Evolutionary conservation across 2,888 invertebrate genomes (phyloP).

Genomic region (Fabriciana adippe): DNA sequence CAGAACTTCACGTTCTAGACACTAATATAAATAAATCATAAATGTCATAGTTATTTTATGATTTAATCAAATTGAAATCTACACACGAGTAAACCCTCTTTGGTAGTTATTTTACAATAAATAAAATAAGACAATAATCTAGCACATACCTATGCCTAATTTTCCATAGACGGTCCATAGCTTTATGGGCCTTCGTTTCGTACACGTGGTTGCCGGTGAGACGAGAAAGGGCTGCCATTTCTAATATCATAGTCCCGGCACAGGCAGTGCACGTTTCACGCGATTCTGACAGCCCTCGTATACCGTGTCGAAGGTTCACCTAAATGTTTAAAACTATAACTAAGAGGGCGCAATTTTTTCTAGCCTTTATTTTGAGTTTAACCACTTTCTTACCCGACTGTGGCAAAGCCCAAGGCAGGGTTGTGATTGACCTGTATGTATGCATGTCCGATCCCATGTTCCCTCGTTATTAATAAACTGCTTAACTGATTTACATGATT

Average conservation of each 20-base stretch:
- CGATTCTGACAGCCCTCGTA: conserved; percentile 88
- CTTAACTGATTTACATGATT: too few species aligned
- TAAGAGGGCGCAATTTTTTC: background rate
- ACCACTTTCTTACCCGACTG: background rate
- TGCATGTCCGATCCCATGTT: too few species aligned
- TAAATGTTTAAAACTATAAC: conserved; percentile 49
- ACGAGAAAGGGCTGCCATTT: conserved; percentile 97
- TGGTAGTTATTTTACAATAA: too few species aligned
- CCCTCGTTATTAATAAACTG: too few species aligned
- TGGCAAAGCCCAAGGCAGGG: too few species aligned
- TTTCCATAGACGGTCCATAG: conserved; percentile 98
- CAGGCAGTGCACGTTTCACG: conserved; percentile 98
- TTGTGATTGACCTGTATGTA: too few species aligned
- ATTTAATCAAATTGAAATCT: too few species aligned
- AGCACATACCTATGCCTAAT: conserved; percentile 87
- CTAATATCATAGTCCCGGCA: conserved; percentile 98
- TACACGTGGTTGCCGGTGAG: conserved; percentile 95
- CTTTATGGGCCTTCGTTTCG: conserved; percentile 96
- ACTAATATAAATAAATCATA: too few species aligned
- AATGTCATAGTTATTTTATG: too few species aligned
- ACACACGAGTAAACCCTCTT: too few species aligned
- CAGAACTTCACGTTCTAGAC: too few species aligned
- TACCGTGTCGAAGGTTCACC: conserved; percentile 91
- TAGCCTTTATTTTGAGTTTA: background rate
- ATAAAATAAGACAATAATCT: background rate